These are phyloP conservation scores for Styela clava DNA, from an alignment of 23 tunicate species.

Conservation along the genomic window DNA sequence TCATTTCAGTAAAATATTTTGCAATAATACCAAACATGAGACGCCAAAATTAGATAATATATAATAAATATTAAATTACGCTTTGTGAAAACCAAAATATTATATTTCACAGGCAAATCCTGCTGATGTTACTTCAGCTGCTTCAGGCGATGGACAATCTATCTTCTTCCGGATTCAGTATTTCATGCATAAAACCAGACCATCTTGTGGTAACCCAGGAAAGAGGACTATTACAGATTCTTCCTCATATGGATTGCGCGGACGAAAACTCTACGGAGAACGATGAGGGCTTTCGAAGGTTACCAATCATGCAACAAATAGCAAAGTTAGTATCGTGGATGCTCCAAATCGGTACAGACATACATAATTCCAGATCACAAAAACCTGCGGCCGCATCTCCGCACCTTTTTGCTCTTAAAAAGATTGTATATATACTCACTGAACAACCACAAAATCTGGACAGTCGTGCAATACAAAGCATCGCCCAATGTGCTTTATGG, in stretches of 20 bases:
- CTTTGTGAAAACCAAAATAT: not conserved
- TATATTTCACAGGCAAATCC: slow-evolving; percentile 52
- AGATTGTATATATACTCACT: slow-evolving; percentile 4
- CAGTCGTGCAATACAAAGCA: slow-evolving; percentile 22
- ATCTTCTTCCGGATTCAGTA: slow-evolving; percentile 52
- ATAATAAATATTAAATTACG: too few relatives aligned
- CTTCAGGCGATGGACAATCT: slow-evolving; percentile 72
- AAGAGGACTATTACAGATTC: slow-evolving; percentile 56
- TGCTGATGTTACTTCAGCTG: slow-evolving; percentile 69
- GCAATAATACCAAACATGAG: not conserved
- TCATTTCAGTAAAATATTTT: too few relatives aligned
- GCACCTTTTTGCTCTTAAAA: slow-evolving; percentile 61
- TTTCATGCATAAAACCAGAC: slow-evolving; percentile 48
- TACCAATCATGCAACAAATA: not conserved
- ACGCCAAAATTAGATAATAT: too few relatives aligned
- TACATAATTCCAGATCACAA: not conserved
- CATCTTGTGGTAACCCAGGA: slow-evolving; percentile 78
- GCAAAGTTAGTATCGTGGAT: slow-evolving; percentile 20
- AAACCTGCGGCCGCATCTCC: slow-evolving; percentile 43
- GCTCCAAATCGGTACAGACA: slow-evolving; percentile 34
- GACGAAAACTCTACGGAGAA: slow-evolving; percentile 28
- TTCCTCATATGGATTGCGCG: slow-evolving; percentile 58
- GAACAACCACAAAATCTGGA: slow-evolving; percentile 37
- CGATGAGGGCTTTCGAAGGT: slow-evolving; percentile 3
- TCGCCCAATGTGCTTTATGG: slow-evolving; percentile 92